Base-by-base conservation (phyloP, 2,888 invertebrate species). In the Eumerus sabulonum region DNA sequence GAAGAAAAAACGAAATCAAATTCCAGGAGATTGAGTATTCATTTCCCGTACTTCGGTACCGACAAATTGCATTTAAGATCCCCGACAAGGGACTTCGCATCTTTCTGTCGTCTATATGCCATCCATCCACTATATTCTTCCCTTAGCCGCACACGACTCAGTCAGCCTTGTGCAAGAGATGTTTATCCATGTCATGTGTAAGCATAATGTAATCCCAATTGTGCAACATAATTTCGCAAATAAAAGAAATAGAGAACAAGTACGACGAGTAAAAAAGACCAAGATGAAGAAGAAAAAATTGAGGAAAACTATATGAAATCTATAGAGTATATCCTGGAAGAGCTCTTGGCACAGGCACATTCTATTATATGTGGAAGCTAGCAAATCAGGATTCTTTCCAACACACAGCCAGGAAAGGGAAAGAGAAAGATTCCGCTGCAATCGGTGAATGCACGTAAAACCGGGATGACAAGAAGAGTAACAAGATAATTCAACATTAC, bases 401-500 rank as follows among this genome's bases (percentile, higher is more conserved):
- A 62, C 60, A 13, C 1, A 27, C 13, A 2, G 16, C 45, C 14
- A 16, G 9, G 19, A 13, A 0, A 4, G 1, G 9, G 35, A 40
- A 48, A 47, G 44, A 59, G 14, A 40, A 9, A 53, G n/a, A 53
- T 68, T 14, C 54, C 5, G n/a, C 14, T 35, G 54, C 74, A 67
- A 74, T 74, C 67, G 51, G 54, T 62, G 42, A 72, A 67, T 72
- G 67, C 40, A 79, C 79, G 79, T 74, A 73, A 74, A 70, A 64
- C 73, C 79, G 44, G 79, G 79, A 79, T 79, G 79, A 79, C 79
- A 74, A 79, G 68, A 56, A 68, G 73, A 74, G 74, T 79, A 74
- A 79, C 79, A 79, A 79, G 73, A 79, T 79, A 79, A 79, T 79
- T 79, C 68, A 74, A 64, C 74, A 60, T 59, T 68, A 62, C 35